These are phyloP conservation scores for Mesocricetus auratus DNA, from an alignment of 2,113 vertebrate genomes.

Conservation along the genomic window DNA sequence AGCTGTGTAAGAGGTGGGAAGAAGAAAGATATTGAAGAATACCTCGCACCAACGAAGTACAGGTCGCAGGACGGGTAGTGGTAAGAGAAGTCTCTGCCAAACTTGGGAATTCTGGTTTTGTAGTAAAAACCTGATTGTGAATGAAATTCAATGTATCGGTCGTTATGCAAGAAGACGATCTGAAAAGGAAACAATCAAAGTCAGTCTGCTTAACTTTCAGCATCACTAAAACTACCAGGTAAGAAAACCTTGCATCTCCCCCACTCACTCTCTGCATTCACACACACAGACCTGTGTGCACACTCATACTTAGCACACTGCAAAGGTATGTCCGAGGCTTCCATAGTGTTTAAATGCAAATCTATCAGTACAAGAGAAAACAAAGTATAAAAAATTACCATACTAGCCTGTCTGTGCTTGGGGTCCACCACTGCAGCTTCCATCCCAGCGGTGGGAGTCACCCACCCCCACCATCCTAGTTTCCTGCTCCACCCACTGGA, in stretches of 20 bases:
- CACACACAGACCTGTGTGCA: rapidly evolving
- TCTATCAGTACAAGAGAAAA: constrained; percentile 17
- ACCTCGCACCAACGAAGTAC: constrained; percentile 98
- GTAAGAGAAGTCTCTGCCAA: constrained; percentile 97
- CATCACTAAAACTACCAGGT: not conserved
- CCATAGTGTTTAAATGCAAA: constrained; percentile 20
- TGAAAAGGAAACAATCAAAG: constrained; percentile 82
- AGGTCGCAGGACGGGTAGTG: constrained; percentile 97
- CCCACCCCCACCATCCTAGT: no score
- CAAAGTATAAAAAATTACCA: not conserved
- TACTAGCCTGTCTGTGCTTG: no score
- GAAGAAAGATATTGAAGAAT: constrained; percentile 19
- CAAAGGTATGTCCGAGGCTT: not conserved
- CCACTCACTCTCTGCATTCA: not conserved
- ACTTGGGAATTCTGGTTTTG: constrained; percentile 97
- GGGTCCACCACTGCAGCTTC: no score
- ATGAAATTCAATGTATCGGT: constrained; percentile 96
- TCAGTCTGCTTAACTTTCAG: not conserved
- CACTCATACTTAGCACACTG: not conserved
- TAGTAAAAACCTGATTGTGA: constrained; percentile 97
- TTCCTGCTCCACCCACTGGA: no score
- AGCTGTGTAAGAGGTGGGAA: not conserved
- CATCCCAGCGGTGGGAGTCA: no score
- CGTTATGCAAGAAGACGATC: constrained; percentile 95
- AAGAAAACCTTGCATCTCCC: not conserved